Evolutionary conservation across 2,797 vertebrate genomes (phyloP), one percentile per base, ranked within the genome.

Genomic region (Selene dorsalis): DNA sequence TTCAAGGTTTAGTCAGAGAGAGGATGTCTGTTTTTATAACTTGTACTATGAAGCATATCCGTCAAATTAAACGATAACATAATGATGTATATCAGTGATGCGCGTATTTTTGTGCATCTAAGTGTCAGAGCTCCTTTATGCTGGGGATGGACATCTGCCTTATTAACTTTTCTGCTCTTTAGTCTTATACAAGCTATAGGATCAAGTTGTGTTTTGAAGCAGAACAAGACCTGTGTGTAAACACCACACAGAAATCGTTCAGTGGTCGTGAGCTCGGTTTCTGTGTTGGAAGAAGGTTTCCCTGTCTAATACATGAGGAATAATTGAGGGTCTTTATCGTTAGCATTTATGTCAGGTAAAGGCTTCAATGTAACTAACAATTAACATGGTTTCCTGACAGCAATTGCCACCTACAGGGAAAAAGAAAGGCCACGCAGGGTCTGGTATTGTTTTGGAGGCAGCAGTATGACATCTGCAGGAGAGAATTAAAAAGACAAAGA

Each of bases 401-500:
- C 81, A 48, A 13, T 72, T 57, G 52, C 82, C 79, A 52, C 87
- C 89, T 84, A 85, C 79, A 79, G 55, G 52, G 43, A 61, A 38
- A 60, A 65, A 68, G 60, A 73, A 62, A 69, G 67, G 55, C 72
- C 12, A 24, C 53, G 82, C 50, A 63, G 61, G 26, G 72, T 84
- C 69, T 73, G 1, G 39, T 69, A 82, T 84, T 87, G 83, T 85
- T 85, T 85, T 78, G 32, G 38, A 86, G 62, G 76, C 75, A 82
- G 68, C 75, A 75, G 70, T 73, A 64, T 86, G 77, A 84, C 79
- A 87, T 88, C 78, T 82, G 79, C 73, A 89, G 68, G 81, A 73
- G 65, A 84, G 78, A 82, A 84, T 80, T 82, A 84, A 84, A 87
- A 83, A 73, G 73, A 82, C 71, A 90, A 87, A 90, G 84, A 88